Conservation (phyloP, 1,140 invertebrate genomes). For the Polypedilum pembai region DNA sequence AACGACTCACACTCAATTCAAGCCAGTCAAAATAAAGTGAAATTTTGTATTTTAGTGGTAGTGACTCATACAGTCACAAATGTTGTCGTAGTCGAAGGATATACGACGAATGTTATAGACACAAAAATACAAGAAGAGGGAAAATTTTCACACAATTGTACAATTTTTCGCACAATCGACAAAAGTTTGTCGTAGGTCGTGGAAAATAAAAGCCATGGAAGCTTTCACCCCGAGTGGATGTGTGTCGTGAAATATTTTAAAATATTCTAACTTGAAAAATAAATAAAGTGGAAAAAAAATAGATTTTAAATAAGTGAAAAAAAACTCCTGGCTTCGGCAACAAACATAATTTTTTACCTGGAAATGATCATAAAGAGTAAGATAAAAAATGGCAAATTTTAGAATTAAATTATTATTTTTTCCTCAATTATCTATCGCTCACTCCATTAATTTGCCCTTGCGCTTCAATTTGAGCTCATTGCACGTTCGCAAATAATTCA, state of each 20-base stretch:
- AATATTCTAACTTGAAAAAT: background rate
- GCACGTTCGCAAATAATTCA: background rate
- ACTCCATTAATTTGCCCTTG: background rate
- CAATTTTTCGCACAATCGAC: background rate
- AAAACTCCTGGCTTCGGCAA: background rate
- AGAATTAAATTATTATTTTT: background rate
- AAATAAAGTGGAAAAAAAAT: background rate
- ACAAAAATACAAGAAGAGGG: background rate
- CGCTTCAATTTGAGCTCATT: constrained; percentile 5
- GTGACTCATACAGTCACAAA: background rate
- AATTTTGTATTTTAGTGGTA: background rate
- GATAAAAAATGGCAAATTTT: background rate
- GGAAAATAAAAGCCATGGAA: constrained; percentile 5
- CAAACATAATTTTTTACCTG: background rate
- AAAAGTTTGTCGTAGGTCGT: constrained; percentile 4
- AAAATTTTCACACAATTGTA: background rate
- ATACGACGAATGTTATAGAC: constrained; percentile 2
- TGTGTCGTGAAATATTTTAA: background rate
- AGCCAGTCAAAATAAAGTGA: background rate
- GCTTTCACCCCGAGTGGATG: constrained; percentile 9
- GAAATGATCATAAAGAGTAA: constrained; percentile 13
- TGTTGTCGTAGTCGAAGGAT: constrained; percentile 4
- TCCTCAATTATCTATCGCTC: background rate
- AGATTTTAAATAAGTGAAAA: background rate
- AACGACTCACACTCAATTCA: background rate